phyloP scores from a whole-genome alignment of 2,113 vertebrate genomes.

The Cebus imitator region DNA sequence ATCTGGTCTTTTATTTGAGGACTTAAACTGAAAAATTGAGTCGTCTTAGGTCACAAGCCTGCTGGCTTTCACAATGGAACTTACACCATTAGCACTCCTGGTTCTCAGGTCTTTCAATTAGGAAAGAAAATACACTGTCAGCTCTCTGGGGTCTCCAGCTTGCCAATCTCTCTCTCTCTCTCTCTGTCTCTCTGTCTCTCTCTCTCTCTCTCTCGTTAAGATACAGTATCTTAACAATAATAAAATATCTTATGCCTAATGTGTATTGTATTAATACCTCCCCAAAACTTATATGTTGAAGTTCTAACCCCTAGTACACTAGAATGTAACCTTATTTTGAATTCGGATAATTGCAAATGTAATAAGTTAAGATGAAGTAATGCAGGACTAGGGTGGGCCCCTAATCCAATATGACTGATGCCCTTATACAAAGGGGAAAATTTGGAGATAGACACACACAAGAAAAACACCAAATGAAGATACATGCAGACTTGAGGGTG shows the following conservation, averaged over 20 bases:
- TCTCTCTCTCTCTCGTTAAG: too few species aligned
- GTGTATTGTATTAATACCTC: not conserved
- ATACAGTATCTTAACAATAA: not conserved
- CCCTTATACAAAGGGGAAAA: not conserved
- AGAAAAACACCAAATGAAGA: not conserved
- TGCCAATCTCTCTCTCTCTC: not conserved
- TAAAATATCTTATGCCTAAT: slow-evolving; percentile 5
- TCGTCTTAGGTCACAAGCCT: not conserved
- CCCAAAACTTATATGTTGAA: not conserved
- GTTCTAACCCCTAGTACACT: not conserved
- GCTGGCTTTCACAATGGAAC: not conserved
- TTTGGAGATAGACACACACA: not conserved
- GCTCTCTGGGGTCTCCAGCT: not conserved
- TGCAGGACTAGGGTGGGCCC: not conserved
- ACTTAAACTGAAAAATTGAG: not conserved
- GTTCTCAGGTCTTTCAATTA: not conserved
- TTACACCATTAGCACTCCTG: not conserved
- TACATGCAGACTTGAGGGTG: not conserved
- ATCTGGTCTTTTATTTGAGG: not conserved
- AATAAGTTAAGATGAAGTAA: not conserved
- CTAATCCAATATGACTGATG: not conserved
- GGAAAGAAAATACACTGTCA: not conserved
- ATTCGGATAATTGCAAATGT: not conserved
- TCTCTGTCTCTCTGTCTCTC: not conserved
- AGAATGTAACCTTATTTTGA: not conserved